Conservation (phyloP, 2,888 invertebrate genomes). For the Scaeva pyrastri region DNA sequence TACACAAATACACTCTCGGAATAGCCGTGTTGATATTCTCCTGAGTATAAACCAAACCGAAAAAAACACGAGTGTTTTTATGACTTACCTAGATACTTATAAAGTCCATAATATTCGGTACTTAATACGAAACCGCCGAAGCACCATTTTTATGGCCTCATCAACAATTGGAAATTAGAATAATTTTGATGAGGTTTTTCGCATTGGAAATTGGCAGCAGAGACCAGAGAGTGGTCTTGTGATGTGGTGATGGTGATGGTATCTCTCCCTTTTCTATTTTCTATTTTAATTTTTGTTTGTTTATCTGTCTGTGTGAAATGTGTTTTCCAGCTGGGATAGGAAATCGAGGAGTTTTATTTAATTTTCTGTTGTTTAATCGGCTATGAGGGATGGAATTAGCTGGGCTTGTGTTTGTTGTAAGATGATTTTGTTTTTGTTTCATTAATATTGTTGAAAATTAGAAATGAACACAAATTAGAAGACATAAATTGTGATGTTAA, state of each 20-base stretch:
- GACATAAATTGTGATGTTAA: not conserved
- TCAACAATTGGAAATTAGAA: conserved; percentile 12
- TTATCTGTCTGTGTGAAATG: conserved; percentile 1
- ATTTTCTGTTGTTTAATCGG: not conserved
- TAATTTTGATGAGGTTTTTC: conserved; percentile 20
- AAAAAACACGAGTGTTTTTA: conserved; percentile 1
- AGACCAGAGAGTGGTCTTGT: too few relatives aligned
- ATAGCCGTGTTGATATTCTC: not conserved
- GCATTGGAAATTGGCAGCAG: not conserved
- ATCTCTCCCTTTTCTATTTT: not conserved
- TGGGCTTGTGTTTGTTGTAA: conserved; percentile 1
- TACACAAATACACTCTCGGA: not conserved
- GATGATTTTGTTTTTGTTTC: too few relatives aligned
- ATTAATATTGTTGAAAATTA: conserved; percentile 10
- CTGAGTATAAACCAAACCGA: not conserved
- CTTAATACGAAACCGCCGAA: conserved; percentile 3
- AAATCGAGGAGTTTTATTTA: not conserved
- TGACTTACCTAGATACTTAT: conserved; percentile 7
- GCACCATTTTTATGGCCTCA: not conserved
- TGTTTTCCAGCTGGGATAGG: conserved; percentile 22
- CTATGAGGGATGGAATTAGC: not conserved
- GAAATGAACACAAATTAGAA: not conserved
- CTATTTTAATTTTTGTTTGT: conserved; percentile 2
- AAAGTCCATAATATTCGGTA: conserved; percentile 16
- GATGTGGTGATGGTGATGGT: too few relatives aligned